A percentile compares a stretch with the other conserved stretches of the same genome.
These are phyloP conservation scores for Xiphorhynchus elegans DNA, from an alignment of 2,113 vertebrate genomes.

Conservation along the genomic window DNA sequence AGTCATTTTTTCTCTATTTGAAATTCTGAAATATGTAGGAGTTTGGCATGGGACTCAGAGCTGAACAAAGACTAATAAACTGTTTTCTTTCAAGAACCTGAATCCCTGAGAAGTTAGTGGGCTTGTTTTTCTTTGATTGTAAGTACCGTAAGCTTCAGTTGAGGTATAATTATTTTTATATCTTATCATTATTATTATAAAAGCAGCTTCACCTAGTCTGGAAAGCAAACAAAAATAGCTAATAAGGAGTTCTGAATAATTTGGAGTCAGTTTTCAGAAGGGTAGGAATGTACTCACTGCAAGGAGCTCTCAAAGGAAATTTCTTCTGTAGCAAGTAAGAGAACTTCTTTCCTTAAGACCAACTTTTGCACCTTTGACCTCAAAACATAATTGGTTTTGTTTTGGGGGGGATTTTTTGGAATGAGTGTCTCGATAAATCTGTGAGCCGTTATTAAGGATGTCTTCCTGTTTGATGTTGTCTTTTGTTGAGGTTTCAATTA, in stretches of 20 bases:
- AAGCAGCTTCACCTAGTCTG: neutral
- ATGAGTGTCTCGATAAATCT: constrained; percentile 54
- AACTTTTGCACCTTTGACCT: constrained; percentile 21
- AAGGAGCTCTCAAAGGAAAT: neutral
- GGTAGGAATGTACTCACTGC: neutral
- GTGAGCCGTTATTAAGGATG: constrained; percentile 59
- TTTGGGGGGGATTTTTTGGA: constrained; percentile 30
- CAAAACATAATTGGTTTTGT: constrained; percentile 10
- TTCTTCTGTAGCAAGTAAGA: neutral
- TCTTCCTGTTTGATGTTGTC: constrained; percentile 62
- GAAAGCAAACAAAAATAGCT: constrained; percentile 47
- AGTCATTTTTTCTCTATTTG: neutral
- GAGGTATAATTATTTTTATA: constrained; percentile 11
- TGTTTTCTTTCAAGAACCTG: constrained; percentile 1
- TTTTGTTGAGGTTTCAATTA: constrained; percentile 75
- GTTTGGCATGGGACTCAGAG: constrained; percentile 18
- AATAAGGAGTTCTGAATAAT: neutral
- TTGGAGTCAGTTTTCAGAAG: neutral
- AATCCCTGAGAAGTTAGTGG: neutral
- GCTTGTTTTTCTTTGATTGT: neutral
- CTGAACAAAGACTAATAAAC: constrained; percentile 1
- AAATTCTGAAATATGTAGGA: constrained; percentile 30
- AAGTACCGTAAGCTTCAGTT: neutral
- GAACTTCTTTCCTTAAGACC: neutral
- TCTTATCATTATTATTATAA: neutral